Evolutionary conservation across 1,140 invertebrate species (phyloP).

Genomic region (Cyphomyrmex costatus): DNA sequence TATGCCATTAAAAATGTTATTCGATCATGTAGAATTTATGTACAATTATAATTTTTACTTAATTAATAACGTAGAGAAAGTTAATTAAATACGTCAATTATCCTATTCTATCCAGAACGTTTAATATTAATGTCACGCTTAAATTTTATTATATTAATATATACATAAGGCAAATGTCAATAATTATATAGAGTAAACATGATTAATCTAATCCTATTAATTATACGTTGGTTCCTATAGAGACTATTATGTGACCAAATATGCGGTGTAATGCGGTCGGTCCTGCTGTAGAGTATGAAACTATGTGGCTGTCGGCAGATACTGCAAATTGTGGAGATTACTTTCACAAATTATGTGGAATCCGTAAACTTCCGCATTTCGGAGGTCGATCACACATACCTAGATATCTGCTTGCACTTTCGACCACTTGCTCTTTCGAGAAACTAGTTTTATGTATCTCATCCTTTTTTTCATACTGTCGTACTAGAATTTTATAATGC

Average conservation of each 20-base stretch:
- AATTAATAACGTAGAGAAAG: not conserved
- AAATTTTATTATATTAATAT: constrained; percentile 14
- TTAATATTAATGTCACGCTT: constrained; percentile 2
- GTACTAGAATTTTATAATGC: not conserved
- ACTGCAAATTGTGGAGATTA: constrained; percentile 59
- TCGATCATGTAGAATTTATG: not conserved
- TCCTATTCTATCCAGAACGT: not conserved
- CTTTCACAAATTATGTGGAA: constrained; percentile 64
- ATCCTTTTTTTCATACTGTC: not conserved
- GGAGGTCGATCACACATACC: constrained; percentile 45
- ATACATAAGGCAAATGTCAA: not conserved
- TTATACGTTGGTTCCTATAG: constrained; percentile 26
- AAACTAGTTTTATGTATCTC: constrained; percentile 10
- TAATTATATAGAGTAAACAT: constrained; percentile 32
- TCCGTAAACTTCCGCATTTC: constrained; percentile 55
- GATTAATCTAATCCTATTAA: constrained; percentile 50
- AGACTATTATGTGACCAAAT: constrained; percentile 53
- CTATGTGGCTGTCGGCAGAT: constrained; percentile 53
- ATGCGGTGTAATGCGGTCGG: constrained; percentile 53
- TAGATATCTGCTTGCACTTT: constrained; percentile 44
- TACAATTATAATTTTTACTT: not conserved
- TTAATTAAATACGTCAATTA: constrained; percentile 27
- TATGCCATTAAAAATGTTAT: not conserved
- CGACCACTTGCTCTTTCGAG: constrained; percentile 13
- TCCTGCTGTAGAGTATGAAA: constrained; percentile 45